phyloP scores from a whole-genome alignment of 92 coral and sea anemone species.

The Actinernus sp. region DNA sequence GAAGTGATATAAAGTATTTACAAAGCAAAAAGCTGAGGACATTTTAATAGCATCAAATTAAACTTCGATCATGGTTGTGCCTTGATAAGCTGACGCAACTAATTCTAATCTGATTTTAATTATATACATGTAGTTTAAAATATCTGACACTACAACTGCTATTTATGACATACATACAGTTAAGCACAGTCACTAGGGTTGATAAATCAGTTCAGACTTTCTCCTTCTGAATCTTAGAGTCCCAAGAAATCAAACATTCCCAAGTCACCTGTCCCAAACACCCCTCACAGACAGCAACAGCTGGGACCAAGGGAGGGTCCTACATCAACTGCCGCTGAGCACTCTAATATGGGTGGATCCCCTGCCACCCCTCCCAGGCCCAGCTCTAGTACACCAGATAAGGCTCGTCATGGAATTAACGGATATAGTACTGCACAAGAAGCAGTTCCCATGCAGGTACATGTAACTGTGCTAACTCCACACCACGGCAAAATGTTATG shows the following conservation, averaged over 20 bases:
- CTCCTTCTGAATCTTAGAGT: constrained; percentile 1
- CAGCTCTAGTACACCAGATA: constrained; percentile 67
- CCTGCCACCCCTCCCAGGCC: constrained; percentile 63
- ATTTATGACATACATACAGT: no score
- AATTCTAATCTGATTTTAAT: no score
- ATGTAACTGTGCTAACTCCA: background rate
- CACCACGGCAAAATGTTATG: no score
- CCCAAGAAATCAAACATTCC: constrained; percentile 9
- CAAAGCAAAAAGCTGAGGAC: no score
- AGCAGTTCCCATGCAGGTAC: constrained; percentile 19
- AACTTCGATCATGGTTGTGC: no score
- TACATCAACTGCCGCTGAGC: constrained; percentile 20
- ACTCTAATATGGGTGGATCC: constrained; percentile 2
- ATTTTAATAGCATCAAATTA: no score
- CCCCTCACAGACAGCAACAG: constrained; percentile 19
- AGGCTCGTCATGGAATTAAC: constrained; percentile 18
- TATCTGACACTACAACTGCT: no score
- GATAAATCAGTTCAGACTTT: background rate
- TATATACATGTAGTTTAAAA: no score
- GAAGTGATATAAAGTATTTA: no score
- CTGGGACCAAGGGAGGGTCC: constrained; percentile 14
- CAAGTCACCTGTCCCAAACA: constrained; percentile 7
- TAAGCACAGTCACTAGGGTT: no score
- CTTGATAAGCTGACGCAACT: no score
- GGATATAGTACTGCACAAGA: background rate